Evolutionary conservation across 1,140 invertebrate genomes (phyloP).

Genomic region (Heliconius himera): DNA sequence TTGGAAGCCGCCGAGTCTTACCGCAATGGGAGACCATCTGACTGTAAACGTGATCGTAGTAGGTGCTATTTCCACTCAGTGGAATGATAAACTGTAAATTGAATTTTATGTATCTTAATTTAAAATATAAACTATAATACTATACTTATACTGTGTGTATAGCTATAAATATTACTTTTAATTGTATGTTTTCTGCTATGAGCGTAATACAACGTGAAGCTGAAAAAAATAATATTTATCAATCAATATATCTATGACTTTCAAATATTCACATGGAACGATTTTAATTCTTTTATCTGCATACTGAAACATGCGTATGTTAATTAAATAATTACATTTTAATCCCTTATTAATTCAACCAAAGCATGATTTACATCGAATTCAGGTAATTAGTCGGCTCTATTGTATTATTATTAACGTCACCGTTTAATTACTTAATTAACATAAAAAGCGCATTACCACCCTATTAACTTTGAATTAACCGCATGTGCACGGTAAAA

Average conservation of each 20-base stretch:
- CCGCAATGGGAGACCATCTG: too few relatives aligned
- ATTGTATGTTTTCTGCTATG: too few relatives aligned
- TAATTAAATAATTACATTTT: conserved; percentile 38
- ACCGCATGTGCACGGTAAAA: conserved; percentile 18
- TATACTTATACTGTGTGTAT: too few relatives aligned
- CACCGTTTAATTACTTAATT: conserved; percentile 42
- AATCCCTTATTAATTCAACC: conserved; percentile 39
- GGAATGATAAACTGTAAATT: too few relatives aligned
- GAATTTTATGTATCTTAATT: too few relatives aligned
- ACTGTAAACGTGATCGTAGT: too few relatives aligned
- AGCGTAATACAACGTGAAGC: too few relatives aligned
- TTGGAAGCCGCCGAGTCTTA: too few relatives aligned
- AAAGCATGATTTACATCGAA: conserved; percentile 39
- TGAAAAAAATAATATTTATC: too few relatives aligned
- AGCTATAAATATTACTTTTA: too few relatives aligned
- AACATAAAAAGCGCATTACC: conserved; percentile 59
- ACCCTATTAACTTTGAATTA: conserved; percentile 39
- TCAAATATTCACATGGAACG: neutral
- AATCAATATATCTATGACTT: neutral
- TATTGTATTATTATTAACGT: conserved; percentile 42
- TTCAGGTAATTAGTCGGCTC: conserved; percentile 43
- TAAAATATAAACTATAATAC: too few relatives aligned
- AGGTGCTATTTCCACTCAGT: too few relatives aligned
- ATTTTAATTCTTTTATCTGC: conserved; percentile 26
- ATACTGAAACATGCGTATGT: conserved; percentile 23